Percentiles rank a stretch among this genome's conserved stretches.
Conservation (phyloP, 2,113 vertebrate genomes). For the Xenopus borealis region DNA sequence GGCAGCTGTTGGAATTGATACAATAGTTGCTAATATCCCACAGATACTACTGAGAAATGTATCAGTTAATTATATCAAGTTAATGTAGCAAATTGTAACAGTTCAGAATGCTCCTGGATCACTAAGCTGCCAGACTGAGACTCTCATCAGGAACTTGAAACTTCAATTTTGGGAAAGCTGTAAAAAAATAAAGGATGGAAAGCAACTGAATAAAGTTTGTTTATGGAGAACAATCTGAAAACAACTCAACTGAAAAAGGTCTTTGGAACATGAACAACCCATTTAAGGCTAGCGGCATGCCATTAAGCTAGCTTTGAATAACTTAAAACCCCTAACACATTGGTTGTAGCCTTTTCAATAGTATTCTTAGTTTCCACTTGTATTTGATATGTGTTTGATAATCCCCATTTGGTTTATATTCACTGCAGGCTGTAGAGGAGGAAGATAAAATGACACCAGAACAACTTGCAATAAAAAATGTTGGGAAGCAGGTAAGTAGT, state of each 20-base stretch:
- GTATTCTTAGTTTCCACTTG: constrained; percentile 20
- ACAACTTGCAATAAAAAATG: constrained; percentile 98
- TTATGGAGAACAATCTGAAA: no score
- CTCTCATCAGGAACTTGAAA: no score
- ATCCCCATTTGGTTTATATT: background rate
- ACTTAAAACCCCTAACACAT: background rate
- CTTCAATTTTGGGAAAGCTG: no score
- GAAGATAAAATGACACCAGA: constrained; percentile 99
- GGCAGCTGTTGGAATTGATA: no score
- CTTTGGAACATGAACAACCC: no score
- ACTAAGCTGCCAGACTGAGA: no score
- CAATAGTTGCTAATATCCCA: no score
- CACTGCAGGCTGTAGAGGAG: constrained; percentile 90
- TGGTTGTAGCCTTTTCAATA: background rate
- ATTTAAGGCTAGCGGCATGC: background rate
- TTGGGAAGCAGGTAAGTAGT: constrained; percentile 92
- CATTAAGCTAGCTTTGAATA: background rate
- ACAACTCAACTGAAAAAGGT: no score
- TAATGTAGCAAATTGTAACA: background rate
- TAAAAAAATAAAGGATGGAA: background rate
- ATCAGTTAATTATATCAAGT: no score
- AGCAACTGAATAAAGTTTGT: no score
- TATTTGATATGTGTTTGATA: background rate
- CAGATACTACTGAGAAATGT: background rate
- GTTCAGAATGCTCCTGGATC: no score